These are phyloP conservation scores for Phenganax stokvisi DNA, from an alignment of 92 coral and sea anemone species.

Conservation along the genomic window DNA sequence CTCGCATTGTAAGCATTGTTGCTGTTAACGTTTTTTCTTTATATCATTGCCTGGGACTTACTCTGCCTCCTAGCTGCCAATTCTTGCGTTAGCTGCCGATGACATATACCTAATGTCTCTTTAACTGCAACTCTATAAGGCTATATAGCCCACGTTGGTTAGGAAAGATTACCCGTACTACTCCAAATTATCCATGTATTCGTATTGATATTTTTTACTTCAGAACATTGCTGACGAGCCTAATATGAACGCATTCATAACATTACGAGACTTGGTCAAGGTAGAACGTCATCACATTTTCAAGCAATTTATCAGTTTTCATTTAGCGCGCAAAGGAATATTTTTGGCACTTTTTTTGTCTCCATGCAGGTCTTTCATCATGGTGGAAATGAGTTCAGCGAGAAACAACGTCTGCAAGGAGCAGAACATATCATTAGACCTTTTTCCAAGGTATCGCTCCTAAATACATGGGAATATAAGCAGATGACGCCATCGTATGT, in stretches of 20 bases:
- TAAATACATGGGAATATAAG: not conserved
- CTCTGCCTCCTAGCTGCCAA: no score
- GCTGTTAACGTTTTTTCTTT: no score
- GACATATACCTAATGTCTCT: no score
- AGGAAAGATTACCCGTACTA: no score
- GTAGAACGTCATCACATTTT: constrained; percentile 42
- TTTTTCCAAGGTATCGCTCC: constrained; percentile 62
- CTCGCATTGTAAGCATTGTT: no score
- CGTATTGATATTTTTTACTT: not conserved
- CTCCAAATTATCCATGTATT: not conserved
- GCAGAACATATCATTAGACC: constrained; percentile 71
- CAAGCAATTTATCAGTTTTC: not conserved
- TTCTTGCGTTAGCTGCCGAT: no score
- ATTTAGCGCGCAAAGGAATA: not conserved
- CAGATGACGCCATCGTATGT: no score
- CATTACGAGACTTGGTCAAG: constrained; percentile 64
- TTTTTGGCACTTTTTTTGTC: not conserved
- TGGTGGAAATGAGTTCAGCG: constrained; percentile 70
- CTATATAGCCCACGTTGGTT: no score
- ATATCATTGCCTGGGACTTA: no score
- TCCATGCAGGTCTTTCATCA: constrained; percentile 71
- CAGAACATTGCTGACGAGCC: constrained; percentile 40
- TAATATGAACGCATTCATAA: constrained; percentile 67
- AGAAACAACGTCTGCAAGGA: constrained; percentile 71
- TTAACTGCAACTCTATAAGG: no score